These are phyloP conservation scores for Taeniopygia guttata DNA, from an alignment of 2,797 vertebrate species.

Conservation along the genomic window DNA sequence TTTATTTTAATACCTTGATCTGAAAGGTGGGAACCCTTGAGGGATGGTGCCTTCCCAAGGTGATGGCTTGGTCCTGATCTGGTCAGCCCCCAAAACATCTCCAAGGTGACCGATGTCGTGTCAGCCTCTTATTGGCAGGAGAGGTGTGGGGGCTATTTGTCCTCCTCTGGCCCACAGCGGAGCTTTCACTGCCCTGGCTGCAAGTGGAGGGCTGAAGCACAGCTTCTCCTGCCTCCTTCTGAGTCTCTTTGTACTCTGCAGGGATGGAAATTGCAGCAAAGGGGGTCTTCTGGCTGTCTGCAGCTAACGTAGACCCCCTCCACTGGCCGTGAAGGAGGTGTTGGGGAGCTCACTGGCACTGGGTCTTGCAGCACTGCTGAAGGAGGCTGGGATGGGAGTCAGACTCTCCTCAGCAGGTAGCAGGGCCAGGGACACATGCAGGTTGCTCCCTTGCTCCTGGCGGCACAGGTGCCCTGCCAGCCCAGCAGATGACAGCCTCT, in stretches of 20 bases:
- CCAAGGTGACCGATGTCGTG: rapidly evolving
- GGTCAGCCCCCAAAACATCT: rapidly evolving
- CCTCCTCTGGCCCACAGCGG: rapidly evolving
- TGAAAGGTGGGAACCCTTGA: background rate
- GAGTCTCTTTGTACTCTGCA: background rate
- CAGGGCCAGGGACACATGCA: too few species aligned
- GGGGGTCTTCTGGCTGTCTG: rapidly evolving
- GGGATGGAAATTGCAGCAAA: rapidly evolving
- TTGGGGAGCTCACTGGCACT: rapidly evolving
- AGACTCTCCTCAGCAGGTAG: rapidly evolving
- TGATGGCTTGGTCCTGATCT: too few species aligned
- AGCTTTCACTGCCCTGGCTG: rapidly evolving
- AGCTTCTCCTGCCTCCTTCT: background rate
- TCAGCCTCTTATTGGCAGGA: background rate
- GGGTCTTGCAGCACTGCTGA: background rate
- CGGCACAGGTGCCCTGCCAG: too few species aligned
- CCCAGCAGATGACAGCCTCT: rapidly evolving
- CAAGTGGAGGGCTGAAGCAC: background rate
- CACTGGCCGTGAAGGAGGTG: rapidly evolving
- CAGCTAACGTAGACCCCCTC: background rate
- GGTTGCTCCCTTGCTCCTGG: background rate
- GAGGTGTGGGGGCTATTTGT: rapidly evolving
- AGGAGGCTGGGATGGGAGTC: rapidly evolving
- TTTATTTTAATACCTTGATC: background rate
- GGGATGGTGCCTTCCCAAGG: background rate